These are phyloP conservation scores for Eudorcas thomsonii DNA, from an alignment of 2,113 vertebrate species.

Conservation along the genomic window DNA sequence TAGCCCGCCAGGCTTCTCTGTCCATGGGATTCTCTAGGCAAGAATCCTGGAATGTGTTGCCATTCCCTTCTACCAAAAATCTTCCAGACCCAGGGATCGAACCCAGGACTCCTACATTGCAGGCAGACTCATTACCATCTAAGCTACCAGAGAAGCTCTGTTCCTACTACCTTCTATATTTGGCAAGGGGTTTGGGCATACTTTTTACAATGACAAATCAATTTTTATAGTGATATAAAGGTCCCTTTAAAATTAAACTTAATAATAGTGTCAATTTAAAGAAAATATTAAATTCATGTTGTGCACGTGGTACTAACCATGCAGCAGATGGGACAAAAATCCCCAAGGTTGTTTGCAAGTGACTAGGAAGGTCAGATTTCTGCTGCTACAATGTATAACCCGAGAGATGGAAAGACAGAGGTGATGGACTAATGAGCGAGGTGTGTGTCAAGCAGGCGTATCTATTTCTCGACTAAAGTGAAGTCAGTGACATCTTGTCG, in stretches of 20 bases:
- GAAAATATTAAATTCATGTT: background rate
- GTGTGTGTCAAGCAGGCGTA: background rate
- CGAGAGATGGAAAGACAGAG: background rate
- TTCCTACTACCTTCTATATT: background rate
- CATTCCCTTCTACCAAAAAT: background rate
- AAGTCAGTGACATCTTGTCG: background rate
- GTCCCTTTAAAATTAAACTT: constrained; percentile 10
- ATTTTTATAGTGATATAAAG: background rate
- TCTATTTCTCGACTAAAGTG: background rate
- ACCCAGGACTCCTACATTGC: background rate
- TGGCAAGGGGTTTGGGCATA: background rate
- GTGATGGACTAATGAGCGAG: background rate
- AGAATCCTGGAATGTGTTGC: background rate
- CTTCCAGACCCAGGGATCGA: background rate
- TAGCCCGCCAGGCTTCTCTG: background rate
- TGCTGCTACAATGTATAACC: accelerated
- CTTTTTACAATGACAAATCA: background rate
- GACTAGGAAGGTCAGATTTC: background rate
- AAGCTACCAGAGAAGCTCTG: background rate
- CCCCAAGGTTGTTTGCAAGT: background rate
- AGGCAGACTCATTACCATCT: background rate
- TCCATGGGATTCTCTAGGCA: background rate
- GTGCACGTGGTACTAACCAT: background rate
- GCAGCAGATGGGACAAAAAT: background rate
- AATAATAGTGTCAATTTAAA: background rate